Evolutionary conservation across 2,797 vertebrate genomes (phyloP), one percentile per base, ranked within the genome.

Genomic region (Malurus splendens): DNA sequence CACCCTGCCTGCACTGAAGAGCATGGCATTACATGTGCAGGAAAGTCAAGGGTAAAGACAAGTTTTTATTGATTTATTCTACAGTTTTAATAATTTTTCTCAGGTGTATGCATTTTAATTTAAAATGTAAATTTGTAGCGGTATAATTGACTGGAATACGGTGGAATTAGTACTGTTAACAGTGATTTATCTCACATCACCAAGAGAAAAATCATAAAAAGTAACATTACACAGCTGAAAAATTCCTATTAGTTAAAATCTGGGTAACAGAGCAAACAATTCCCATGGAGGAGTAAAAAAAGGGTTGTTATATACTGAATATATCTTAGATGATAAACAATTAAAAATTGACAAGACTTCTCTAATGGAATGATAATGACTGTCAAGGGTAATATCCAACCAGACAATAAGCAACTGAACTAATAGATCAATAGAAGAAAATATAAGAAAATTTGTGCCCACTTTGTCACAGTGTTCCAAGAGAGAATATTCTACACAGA

Each of bases 281-380:
- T 71, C 47, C 54, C 51, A 77, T 10, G 19, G 56, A n/a, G 18
- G 73, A 91, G 55, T 80, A 82, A 88, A 82, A 41, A 36, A 72
- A 11, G 22, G 87, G 15, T 44, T 67, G 32, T 36, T 72, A 17
- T 60, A 32, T 25, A 41, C 18, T 4, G 20, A 82, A 50, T 30
- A 20, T 30, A 48, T 41, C 38, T 82, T 65, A 42, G 86, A 82
- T 54, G 3, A 56, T 65, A 57, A 82, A 55, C 71, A 89, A 78
- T 81, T 86, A 90, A 89, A 82, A 92, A 85, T 80, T 74, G 75
- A 72, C 83, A 62, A 28, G 54, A 41, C 16, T 74, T 39, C 57
- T 80, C 20, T 90, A 88, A 84, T 80, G 72, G 44, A 92, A 74
- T 25, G 75, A 72, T 90, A 86, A 88, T 76, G 75, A 32, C 67